Evolutionary conservation across 2,113 vertebrate genomes (phyloP).

Genomic region (Microcebus tavaratra): DNA sequence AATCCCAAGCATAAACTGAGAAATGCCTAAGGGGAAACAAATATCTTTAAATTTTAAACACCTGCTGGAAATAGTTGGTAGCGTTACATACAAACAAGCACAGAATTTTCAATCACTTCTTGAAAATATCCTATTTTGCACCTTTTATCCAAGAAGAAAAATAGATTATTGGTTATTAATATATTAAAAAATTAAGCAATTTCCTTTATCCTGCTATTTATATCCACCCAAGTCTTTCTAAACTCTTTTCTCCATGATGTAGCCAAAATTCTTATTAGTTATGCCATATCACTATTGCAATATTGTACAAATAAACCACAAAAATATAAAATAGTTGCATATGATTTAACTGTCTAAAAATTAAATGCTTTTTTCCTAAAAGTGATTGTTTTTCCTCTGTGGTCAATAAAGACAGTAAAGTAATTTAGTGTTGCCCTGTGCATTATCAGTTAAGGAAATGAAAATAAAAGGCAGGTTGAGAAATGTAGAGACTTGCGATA

Average conservation of each 20-base stretch:
- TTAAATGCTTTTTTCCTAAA: neutral
- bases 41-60: conserved; percentile 13
- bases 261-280: neutral
- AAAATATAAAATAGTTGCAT: neutral
- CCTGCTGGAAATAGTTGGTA: neutral
- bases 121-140: neutral
- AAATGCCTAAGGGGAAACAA: neutral
- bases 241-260: neutral
- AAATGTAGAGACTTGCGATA: neutral
- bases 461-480: neutral
- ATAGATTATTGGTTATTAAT: neutral
- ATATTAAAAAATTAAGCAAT: neutral
- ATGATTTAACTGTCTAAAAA: conserved; percentile 6
- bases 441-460: neutral
- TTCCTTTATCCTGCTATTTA: neutral
- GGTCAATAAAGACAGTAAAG: neutral
- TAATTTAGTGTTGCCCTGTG: neutral
- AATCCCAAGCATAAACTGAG: neutral
- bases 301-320: neutral
- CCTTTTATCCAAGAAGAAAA: conserved; percentile 24
- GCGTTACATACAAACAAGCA: neutral
- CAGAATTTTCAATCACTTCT: neutral
- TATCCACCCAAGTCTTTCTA: neutral
- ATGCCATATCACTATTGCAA: neutral
- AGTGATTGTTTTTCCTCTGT: neutral